Base-by-base conservation (phyloP, 2,888 invertebrate species). In the Acleris holmiana region DNA sequence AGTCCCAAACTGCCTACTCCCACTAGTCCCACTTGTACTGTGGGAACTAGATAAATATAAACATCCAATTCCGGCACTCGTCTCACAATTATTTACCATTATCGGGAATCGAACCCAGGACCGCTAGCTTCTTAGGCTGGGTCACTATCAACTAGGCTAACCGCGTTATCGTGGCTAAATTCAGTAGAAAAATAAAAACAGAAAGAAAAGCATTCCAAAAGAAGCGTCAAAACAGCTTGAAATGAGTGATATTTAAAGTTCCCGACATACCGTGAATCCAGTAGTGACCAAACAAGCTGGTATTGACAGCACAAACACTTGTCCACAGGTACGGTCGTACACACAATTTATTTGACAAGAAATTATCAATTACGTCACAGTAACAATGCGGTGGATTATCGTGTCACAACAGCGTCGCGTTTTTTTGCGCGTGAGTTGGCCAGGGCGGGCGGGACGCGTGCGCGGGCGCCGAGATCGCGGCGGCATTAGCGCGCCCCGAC, bases 391-490 rank as follows among this genome's bases (percentile, higher is more conserved):
- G 19, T 53, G 64, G 61, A 62, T 62, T 65, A 68, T 68, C 63
- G 59, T 66, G 64, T 70, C 53, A 62, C 57, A 70, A 67, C 61
- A 67, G 49, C 49, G 21, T 59, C 59, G 68, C 56, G 56, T 66
- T 66, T 63, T 68, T 69, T 55, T 56, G 51, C 60, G 57, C 48
- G 67, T 53, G 61, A 66, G 61, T 66, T 63, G 63, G 61, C 58
- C 56, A 48, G 87, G 91, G 91, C 91, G 91, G 91, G 91, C 90
- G 91, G 90, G 35, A 88, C 76, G 78, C 90, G 91, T 91, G 91
- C 90, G 91, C 86, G 80, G 80, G 82, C 89, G 88, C 83, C 87
- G 89, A 73, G 73, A 78, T 76, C 88, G 78, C 75, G 80, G 77
- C 86, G 75, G 80, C 81, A 84, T 90, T 89, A 84, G 85, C 80